Base-by-base conservation (phyloP, 2,113 vertebrate species). In the Nothoprocta perdicaria region DNA sequence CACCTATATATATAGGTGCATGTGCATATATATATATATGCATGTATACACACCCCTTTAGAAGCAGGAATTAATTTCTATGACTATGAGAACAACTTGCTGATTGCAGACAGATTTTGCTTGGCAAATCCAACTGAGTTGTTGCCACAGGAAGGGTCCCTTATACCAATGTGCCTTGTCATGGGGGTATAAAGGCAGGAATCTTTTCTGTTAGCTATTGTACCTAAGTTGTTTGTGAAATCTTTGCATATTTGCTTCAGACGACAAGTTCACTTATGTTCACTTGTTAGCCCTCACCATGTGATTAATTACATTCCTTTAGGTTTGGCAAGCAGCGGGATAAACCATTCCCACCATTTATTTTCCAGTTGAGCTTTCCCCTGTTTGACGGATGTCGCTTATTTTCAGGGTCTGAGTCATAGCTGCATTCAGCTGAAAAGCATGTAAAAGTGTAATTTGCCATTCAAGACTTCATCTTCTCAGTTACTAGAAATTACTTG, bases 41-140 rank as follows among this genome's bases (percentile, higher is more conserved):
- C 46, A 48, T 48, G 46, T 48, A 48, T 48, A 48, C 46, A 48
- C 7, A 46, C 18, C 45, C 18, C 19, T 35, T 85, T 93, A 82
- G 79, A 60, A 80, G 40, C n/a, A 63, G 26, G 61, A 93, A 87
- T 57, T 83, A 41, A 71, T 71, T 91, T 82, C 48, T 75, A 15
- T 75, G 74, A n/a, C 58, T 80, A 4, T 7, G 9, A 83, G 81
- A 92, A 74, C 55, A 80, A 68, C 55, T 81, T 80, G 60, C 41
- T 89, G 48, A n/a, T 65, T 90, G 41, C 3, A 1, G 46, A 45
- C 15, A 45, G 5, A 76, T 26, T 19, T 68, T 86, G 35, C 46
- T 75, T 80, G 1, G 0, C 41, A 52, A 69, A 7, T 43, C 71
- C 50, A 65, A 11, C 18, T 63, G 57, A 41, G 14, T 80, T 23